phyloP scores from a whole-genome alignment of 2,113 vertebrate species.

The Podiceps cristatus region DNA sequence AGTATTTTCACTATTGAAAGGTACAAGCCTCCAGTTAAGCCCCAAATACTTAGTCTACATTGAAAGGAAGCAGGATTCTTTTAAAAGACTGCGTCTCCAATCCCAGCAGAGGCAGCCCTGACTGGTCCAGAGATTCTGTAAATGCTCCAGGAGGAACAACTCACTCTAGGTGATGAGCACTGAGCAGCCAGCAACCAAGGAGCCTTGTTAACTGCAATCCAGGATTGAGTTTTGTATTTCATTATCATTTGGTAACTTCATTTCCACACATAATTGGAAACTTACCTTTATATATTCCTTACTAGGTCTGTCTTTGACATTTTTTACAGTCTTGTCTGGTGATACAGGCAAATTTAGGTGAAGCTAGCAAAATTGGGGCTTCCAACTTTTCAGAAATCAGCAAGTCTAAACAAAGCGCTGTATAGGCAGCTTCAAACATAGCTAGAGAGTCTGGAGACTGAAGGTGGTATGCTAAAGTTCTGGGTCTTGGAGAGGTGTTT shows the following conservation, averaged over 20 bases:
- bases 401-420: constrained; percentile 3
- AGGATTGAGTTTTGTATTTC: background rate
- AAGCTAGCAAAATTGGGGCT: background rate
- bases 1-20: background rate
- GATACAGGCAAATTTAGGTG: background rate
- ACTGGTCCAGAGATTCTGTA: background rate
- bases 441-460: background rate
- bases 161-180: background rate
- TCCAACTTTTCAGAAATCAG: background rate
- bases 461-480: background rate
- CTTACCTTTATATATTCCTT: background rate
- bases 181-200: background rate
- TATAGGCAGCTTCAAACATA: background rate
- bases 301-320: background rate
- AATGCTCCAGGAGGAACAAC: background rate
- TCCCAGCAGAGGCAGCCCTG: background rate
- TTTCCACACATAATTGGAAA: background rate
- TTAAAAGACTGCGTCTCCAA: background rate
- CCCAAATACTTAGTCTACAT: background rate
- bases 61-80: background rate
- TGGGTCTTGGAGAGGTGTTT: background rate
- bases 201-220: background rate
- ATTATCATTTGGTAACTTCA: background rate
- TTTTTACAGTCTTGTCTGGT: background rate
- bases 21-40: background rate